Conservation (phyloP, 2,113 vertebrate genomes). For the Xenus cinereus region DNA sequence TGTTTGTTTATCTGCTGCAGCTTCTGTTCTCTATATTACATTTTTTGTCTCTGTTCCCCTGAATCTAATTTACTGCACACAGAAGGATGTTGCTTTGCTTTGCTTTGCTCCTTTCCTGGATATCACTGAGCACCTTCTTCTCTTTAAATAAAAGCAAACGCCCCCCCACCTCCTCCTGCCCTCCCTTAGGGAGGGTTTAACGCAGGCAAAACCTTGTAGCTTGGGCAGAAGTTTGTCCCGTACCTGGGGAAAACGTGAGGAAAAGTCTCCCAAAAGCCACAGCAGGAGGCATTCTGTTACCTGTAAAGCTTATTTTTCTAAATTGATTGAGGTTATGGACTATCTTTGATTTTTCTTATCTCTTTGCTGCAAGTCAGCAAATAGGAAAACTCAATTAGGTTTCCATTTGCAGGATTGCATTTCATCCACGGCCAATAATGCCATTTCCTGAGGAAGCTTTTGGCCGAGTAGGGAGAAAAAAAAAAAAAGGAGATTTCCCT, state of each 20-base stretch:
- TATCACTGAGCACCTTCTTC: background rate
- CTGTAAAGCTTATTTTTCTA: background rate
- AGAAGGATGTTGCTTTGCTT: background rate
- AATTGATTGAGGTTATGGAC: rapidly evolving
- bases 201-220: background rate
- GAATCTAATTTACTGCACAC: background rate
- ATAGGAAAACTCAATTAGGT: background rate
- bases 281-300: rapidly evolving
- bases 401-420: background rate
- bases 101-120: background rate
- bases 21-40: background rate
- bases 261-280: background rate
- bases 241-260: background rate
- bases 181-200: background rate
- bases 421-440: background rate
- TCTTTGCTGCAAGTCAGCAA: background rate
- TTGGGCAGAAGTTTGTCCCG: background rate
- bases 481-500: background rate
- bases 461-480: background rate
- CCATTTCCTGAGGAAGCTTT: background rate
- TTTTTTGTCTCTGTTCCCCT: background rate
- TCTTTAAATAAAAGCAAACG: background rate
- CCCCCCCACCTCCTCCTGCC: background rate
- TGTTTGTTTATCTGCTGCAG: background rate
- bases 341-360: background rate